Percentiles rank a stretch among this genome's conserved stretches.
Evolutionary conservation across 2,888 invertebrate species (phyloP).

Genomic region (Cylloceria caligata): DNA sequence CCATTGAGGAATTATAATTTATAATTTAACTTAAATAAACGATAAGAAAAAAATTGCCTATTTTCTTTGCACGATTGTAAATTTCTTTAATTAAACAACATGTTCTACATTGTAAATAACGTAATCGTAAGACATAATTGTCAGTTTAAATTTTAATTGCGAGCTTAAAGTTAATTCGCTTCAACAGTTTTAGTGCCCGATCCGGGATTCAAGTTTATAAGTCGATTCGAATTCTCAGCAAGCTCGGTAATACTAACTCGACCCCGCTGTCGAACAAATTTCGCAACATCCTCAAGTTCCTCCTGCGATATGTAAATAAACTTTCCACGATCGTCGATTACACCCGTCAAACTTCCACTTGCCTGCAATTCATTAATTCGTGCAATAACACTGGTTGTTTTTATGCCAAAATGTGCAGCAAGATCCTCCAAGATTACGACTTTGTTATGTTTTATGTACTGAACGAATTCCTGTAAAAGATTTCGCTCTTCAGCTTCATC

Average conservation of each 20-base stretch:
- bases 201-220: slow-evolving; percentile 92
- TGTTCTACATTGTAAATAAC: neutral
- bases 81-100: neutral
- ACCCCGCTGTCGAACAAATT: slow-evolving; percentile 97
- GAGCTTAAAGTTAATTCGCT: slow-evolving; percentile 49
- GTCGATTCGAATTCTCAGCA: slow-evolving; percentile 96
- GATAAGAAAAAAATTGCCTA: too few species aligned
- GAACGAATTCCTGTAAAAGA: slow-evolving; percentile 93
- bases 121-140: too few species aligned
- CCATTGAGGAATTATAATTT: too few species aligned
- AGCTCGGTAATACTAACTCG: slow-evolving; percentile 97
- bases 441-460: slow-evolving; percentile 95
- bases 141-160: too few species aligned
- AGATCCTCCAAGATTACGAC: slow-evolving; percentile 97
- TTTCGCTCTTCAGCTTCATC: slow-evolving; percentile 89
- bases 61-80: neutral
- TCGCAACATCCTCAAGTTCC: slow-evolving; percentile 96
- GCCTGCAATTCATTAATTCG: slow-evolving; percentile 94
- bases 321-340: slow-evolving; percentile 99
- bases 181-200: slow-evolving; percentile 57
- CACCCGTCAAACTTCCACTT: slow-evolving; percentile 95
- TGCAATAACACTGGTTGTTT: slow-evolving; percentile 94
- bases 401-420: slow-evolving; percentile 95
- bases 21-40: too few species aligned
- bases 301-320: slow-evolving; percentile 98